Evolutionary conservation across 2,888 invertebrate genomes (phyloP), one percentile per base, ranked within the genome.

Genomic region (Drosophila picticornis): DNA sequence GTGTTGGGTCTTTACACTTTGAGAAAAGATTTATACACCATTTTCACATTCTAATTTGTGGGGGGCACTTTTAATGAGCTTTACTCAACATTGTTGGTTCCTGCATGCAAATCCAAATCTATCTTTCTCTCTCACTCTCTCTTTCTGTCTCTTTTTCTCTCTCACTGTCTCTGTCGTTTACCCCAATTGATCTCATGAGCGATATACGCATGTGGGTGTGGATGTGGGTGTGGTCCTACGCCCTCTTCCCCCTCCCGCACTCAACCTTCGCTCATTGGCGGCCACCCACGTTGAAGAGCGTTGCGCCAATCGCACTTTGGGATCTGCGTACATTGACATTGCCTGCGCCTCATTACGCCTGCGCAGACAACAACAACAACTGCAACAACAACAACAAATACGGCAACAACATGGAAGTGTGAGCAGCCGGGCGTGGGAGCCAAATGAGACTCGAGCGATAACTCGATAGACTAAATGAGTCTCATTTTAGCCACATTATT

Each of bases 291-390:
- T 60, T 46, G 25, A 38, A 2, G 40, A 19, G 25, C 27, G 56
- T 60, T 68, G 77, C 77, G 80, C 80, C 80, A 90, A 90, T 90
- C 88, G 73, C 58, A 46, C 67, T 52, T 51, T 57, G 52, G 81
- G 81, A 90, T 90, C 90, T 86, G 84, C 83, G 87, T 88, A 82
- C 80, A 16, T 80, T 85, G 80, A 90, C 88, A 89, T 84, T 85
- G 83, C 83, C 74, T 32, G 65, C 79, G 88, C 75, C 90, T 91
- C 90, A 91, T 91, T 90, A 90, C 90, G 91, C 90, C 90, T 89
- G 87, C 90, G 80, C 89, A 87, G 67, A 43, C 79, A 72, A 67
- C 76, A 72, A 40, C 65, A 65, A 62, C 62, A 71, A 50, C 53
- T 56, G 51, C 36, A 48, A 55, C 50, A 63, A 40, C 57, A 52